Conservation (phyloP, 2,888 invertebrate genomes). For the Nomada lathburiana region DNA sequence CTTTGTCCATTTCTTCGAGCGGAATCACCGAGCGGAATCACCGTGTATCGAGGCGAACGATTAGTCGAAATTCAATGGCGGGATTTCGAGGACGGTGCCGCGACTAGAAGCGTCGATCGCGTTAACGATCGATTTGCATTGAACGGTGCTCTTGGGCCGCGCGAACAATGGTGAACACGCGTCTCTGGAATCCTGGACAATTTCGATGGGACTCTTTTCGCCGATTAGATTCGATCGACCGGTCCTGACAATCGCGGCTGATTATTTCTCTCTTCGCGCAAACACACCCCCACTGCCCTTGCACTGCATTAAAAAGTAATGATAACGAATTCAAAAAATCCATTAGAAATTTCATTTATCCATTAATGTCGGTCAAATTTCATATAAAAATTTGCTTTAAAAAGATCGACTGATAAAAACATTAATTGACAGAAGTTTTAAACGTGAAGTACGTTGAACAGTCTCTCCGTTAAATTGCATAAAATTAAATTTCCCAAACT, state of each 20-base stretch:
- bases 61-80: constrained; percentile 45
- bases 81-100: constrained; percentile 28
- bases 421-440: no score
- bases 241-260: constrained; percentile 34
- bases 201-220: constrained; percentile 24
- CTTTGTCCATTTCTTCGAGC: background rate
- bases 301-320: no score
- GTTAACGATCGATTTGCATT: constrained; percentile 60
- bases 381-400: no score
- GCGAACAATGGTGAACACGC: constrained; percentile 37
- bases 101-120: constrained; percentile 41
- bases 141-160: constrained; percentile 28
- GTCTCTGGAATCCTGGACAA: constrained; percentile 10
- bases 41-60: constrained; percentile 34
- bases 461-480: no score
- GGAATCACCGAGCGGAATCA: constrained; percentile 38
- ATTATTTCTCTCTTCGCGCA: constrained; percentile 19
- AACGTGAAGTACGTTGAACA: no score
- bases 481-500: no score
- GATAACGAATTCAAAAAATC: no score
- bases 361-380: no score
- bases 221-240: constrained; percentile 35
- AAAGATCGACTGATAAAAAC: no score
- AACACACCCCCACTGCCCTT: background rate
- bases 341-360: no score